Conservation (phyloP, 1,140 invertebrate genomes). For the Bombus haemorrhoidalis region DNA sequence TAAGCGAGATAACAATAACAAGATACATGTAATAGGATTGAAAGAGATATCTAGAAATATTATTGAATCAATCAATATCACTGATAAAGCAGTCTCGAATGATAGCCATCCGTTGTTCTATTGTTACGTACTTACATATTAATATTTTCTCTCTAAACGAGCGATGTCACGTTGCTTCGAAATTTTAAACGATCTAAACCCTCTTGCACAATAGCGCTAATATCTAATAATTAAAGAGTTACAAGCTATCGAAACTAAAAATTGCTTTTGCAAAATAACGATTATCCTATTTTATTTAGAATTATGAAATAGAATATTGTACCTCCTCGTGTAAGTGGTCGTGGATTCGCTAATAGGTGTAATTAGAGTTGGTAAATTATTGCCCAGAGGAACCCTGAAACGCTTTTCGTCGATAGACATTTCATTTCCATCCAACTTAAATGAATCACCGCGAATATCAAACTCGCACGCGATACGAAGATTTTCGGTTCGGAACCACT, state of each 20-base stretch:
- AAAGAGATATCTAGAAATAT: neutral
- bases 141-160: neutral
- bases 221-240: no score
- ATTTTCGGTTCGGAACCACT: neutral
- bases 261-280: no score
- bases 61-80: neutral
- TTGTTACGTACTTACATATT: constrained; percentile 5
- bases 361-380: no score
- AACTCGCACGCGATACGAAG: neutral
- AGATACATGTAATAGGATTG: neutral
- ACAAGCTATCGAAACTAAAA: no score
- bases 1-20: neutral
- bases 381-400: neutral
- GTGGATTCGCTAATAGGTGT: no score
- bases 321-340: no score
- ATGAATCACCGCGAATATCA: neutral
- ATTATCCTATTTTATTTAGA: no score
- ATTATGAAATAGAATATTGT: no score
- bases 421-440: neutral
- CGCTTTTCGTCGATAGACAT: neutral
- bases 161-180: constrained; percentile 10
- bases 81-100: constrained; percentile 5
- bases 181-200: no score
- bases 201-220: no score
- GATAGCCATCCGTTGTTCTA: constrained; percentile 4